Conservation (phyloP, 2,797 vertebrate genomes). For the Rousettus madagascariensis region DNA sequence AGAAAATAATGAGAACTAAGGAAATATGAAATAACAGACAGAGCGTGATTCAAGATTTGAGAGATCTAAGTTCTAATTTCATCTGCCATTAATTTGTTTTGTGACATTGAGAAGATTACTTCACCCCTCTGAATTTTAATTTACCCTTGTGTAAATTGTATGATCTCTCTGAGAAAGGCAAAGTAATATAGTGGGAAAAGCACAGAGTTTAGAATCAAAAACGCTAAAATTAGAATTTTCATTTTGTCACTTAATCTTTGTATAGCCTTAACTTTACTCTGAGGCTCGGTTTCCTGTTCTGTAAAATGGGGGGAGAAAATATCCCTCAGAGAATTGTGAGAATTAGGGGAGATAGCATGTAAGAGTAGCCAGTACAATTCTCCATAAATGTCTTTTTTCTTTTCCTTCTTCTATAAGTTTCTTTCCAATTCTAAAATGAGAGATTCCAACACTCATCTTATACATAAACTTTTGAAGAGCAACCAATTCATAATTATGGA, state of each 20-base stretch:
- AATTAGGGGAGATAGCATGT: background rate
- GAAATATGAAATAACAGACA: background rate
- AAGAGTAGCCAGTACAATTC: background rate
- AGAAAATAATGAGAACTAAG: background rate
- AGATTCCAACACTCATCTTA: slow-evolving; percentile 47
- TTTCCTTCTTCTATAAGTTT: background rate
- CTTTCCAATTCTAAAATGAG: slow-evolving; percentile 42
- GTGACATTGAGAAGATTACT: background rate
- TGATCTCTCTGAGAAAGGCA: background rate
- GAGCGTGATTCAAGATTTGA: background rate
- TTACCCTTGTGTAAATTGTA: background rate
- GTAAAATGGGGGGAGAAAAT: background rate
- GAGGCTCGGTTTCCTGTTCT: slow-evolving; percentile 23
- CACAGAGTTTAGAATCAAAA: slow-evolving; percentile 18
- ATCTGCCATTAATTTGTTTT: background rate
- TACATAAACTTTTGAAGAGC: slow-evolving; percentile 48
- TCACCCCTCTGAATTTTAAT: background rate
- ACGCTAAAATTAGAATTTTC: background rate
- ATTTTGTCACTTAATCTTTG: background rate
- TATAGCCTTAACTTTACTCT: background rate
- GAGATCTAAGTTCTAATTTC: background rate
- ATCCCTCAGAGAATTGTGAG: background rate
- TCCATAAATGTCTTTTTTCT: background rate
- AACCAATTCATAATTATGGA: slow-evolving; percentile 69
- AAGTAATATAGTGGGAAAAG: background rate